Conservation (phyloP, 2,797 vertebrate genomes). For the Myiothlypis chrysogaster region DNA sequence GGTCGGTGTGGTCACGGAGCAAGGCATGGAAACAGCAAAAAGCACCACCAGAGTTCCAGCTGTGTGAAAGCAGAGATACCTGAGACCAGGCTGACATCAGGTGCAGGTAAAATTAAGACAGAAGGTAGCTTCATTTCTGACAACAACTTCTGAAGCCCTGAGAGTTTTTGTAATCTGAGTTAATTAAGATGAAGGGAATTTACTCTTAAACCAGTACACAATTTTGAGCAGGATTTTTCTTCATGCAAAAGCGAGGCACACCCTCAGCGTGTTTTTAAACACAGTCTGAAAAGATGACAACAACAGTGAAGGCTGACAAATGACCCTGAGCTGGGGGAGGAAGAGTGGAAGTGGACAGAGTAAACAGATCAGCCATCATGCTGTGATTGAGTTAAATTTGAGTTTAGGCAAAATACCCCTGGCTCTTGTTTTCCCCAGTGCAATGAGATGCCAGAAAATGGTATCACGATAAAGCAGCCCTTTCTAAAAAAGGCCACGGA, state of each 20-base stretch:
- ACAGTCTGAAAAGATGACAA: background rate
- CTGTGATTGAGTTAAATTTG: background rate
- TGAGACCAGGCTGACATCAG: background rate
- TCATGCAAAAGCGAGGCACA: background rate
- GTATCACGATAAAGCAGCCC: slow-evolving; percentile 11
- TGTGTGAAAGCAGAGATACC: background rate
- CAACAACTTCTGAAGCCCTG: background rate
- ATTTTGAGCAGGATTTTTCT: background rate
- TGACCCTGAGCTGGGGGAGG: background rate
- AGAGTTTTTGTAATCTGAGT: background rate
- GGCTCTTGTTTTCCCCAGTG: background rate
- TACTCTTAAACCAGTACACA: background rate
- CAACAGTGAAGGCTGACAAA: background rate
- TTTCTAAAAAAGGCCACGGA: slow-evolving; percentile 43
- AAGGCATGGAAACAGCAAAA: background rate
- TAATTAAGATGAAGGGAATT: background rate
- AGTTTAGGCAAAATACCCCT: background rate
- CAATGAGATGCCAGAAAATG: slow-evolving; percentile 9
- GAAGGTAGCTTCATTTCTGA: background rate
- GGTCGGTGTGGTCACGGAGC: accelerated
- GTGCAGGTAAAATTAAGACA: background rate
- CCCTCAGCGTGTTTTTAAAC: background rate
- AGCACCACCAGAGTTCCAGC: background rate
- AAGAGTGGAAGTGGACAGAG: background rate
- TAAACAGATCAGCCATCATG: background rate